These are phyloP conservation scores for Macrobrachium rosenbergii DNA, from an alignment of 1,140 invertebrate species.

Conservation along the genomic window DNA sequence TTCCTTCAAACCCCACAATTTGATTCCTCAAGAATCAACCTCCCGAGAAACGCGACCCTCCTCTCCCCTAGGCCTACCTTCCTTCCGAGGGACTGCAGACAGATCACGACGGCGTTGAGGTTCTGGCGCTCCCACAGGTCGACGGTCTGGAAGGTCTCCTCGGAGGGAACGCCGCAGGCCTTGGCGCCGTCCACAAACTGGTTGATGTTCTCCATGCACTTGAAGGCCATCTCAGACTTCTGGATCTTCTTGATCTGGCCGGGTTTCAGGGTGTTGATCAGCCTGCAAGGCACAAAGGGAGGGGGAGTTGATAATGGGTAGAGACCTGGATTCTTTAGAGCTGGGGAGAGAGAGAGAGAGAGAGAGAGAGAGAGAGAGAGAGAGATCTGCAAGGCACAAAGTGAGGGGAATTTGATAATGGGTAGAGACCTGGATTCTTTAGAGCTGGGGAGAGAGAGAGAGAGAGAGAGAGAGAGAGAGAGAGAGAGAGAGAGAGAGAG, in stretches of 20 bases:
- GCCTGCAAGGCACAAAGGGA: slow-evolving; percentile 73
- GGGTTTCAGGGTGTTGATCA: slow-evolving; percentile 84
- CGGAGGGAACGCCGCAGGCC: slow-evolving; percentile 90
- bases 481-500: not conserved
- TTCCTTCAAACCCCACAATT: not conserved
- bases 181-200: slow-evolving; percentile 89
- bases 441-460: too few species aligned
- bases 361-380: too few species aligned
- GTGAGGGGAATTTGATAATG: not conserved
- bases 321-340: not conserved
- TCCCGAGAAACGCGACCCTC: not conserved
- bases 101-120: slow-evolving; percentile 94
- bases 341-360: too few species aligned
- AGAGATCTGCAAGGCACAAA: too few species aligned
- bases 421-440: not conserved
- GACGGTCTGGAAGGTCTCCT: slow-evolving; percentile 97
- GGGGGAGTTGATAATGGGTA: not conserved
- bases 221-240: slow-evolving; percentile 90
- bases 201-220: slow-evolving; percentile 99
- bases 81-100: slow-evolving; percentile 92
- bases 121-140: slow-evolving; percentile 97
- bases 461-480: not conserved
- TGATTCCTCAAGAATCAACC: not conserved
- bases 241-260: slow-evolving; percentile 90
- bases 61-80: slow-evolving; percentile 79